Conservation (phyloP, 2,797 vertebrate species). For the Paedocypris micromegethes region DNA sequence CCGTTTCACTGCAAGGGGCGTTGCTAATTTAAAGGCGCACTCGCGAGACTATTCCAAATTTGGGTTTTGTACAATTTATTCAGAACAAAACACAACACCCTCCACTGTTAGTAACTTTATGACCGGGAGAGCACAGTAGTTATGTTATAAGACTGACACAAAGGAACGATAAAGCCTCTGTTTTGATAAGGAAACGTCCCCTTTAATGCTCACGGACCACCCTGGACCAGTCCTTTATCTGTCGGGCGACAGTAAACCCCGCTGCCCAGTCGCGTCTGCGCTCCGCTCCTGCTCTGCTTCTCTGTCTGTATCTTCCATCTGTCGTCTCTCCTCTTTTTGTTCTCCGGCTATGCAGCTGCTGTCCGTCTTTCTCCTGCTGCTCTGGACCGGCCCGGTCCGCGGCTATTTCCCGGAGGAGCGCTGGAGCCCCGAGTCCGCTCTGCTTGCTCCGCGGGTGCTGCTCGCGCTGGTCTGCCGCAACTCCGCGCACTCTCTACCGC, state of each 20-base stretch:
- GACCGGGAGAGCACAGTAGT: neutral
- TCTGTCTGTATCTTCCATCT: neutral
- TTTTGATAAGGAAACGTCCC: conserved; percentile 24
- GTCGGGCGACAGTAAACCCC: conserved; percentile 27
- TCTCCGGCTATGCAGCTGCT: conserved; percentile 63
- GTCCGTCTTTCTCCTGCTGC: conserved; percentile 51
- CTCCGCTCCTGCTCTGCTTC: neutral
- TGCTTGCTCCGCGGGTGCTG: conserved; percentile 63
- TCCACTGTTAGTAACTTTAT: neutral
- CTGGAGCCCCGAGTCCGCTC: conserved; percentile 67
- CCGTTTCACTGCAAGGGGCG: conserved; percentile 57
- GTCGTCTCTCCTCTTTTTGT: neutral
- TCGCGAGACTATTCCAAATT: neutral
- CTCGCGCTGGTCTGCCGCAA: conserved; percentile 70
- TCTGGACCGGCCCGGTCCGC: conserved; percentile 52
- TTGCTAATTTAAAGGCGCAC: conserved; percentile 1
- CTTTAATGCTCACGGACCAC: conserved; percentile 26
- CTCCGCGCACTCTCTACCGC: conserved; percentile 66
- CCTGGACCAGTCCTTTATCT: conserved; percentile 12
- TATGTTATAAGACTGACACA: neutral
- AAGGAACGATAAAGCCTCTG: conserved; percentile 6
- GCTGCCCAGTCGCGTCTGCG: conserved; percentile 5
- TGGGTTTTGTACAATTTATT: neutral
- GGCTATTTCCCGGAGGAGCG: conserved; percentile 71
- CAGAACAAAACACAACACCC: neutral